Percentiles rank a stretch among this genome's conserved stretches.
These are phyloP conservation scores for Drosophila ezoana DNA, from an alignment of 2,888 invertebrate species.

Conservation along the genomic window DNA sequence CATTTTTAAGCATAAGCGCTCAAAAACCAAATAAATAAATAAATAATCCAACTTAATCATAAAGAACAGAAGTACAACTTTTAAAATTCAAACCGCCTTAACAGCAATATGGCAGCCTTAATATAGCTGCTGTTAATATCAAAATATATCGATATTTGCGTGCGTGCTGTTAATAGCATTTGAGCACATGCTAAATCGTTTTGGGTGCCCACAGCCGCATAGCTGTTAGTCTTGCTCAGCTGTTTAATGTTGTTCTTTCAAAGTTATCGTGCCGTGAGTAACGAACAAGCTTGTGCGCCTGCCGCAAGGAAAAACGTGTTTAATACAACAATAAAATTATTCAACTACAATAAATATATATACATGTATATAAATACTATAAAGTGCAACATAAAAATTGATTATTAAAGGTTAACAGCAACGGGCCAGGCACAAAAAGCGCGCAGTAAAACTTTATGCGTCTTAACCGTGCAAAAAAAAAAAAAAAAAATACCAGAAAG, in stretches of 20 bases:
- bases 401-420: background rate
- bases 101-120: background rate
- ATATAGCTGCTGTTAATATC: too few relatives aligned
- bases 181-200: constrained; percentile 8
- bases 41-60: constrained; percentile 38
- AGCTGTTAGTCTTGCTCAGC: constrained; percentile 38
- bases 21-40: constrained; percentile 40
- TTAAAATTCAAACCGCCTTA: background rate
- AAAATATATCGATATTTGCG: constrained; percentile 1
- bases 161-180: background rate
- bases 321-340: constrained; percentile 26
- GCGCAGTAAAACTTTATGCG: constrained; percentile 28
- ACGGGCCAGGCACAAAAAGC: constrained; percentile 7
- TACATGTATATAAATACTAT: background rate
- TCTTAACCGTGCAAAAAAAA: constrained; percentile 29
- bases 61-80: background rate
- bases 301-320: constrained; percentile 63
- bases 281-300: constrained; percentile 23
- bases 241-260: constrained; percentile 65
- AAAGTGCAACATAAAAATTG: constrained; percentile 10
- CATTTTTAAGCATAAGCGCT: constrained; percentile 52
- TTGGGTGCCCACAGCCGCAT: constrained; percentile 11
- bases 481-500: constrained; percentile 46
- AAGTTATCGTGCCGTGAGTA: constrained; percentile 50
- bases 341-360: constrained; percentile 8